Evolutionary conservation across 2,113 vertebrate species (phyloP), one percentile per base, ranked within the genome.

Genomic region (Hystrix cristata): DNA sequence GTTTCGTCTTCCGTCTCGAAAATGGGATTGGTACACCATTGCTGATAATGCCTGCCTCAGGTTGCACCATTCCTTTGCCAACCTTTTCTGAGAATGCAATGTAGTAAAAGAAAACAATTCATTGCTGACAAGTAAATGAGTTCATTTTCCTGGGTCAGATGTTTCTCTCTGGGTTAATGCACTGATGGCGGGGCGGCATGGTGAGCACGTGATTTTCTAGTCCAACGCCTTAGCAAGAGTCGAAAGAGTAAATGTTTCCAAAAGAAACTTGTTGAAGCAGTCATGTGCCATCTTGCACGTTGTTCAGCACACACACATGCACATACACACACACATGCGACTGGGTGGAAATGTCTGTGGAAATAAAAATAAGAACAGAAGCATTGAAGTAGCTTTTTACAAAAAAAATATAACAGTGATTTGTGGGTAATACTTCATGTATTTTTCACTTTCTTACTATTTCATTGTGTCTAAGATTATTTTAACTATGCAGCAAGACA

Each of bases 1-100:
- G 18, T 27, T 71, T 57, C 57, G 11, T 5, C 67, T 71, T 78
- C 67, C 92, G 29, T 27, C 38, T 53, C 43, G 79, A 96, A 31
- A 90, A 65, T 14, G 43, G 3, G 9, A 48, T 21, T 51, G 14
- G 48, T 23, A 7, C 9, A 60, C 43, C 12, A 9, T 8, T 51
- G 11, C 53, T 94, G 65, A 55, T 64, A 8, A 64, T 64, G 38
- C 46, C 34, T 79, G 25, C 69, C 46, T 55, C n/a, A 19, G 29
- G 69, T 57, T 86, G 6, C 4, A 23, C 5, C 1, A 10, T 51
- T 2, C 3, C 4, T 4, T 0, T 34, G 2, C 1, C 48, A 69
- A 51, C 38, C 38, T 72, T 87, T 85, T 78, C 38, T 82, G 38
- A 86, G 62, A 31, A 31, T 90, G 23, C 3, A 29, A 6, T n/a